phyloP scores from a whole-genome alignment of 2,113 vertebrate species.

The Eupsittula cactorum region DNA sequence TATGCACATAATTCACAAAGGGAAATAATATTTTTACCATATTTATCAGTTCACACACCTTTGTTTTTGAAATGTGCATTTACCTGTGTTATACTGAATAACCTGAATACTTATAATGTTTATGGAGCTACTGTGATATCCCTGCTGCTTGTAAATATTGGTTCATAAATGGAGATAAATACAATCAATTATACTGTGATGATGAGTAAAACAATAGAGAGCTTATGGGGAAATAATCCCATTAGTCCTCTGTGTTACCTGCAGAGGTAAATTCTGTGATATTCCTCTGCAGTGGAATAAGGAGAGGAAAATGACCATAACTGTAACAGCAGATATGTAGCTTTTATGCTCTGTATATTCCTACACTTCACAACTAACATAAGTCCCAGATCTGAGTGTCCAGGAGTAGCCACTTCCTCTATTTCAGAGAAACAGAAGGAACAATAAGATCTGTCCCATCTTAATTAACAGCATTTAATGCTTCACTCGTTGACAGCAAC shows the following conservation, averaged over 20 bases:
- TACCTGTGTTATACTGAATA: background rate
- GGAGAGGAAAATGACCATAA: background rate
- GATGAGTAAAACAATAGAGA: background rate
- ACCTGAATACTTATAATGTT: background rate
- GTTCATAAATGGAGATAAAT: background rate
- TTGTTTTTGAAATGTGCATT: background rate
- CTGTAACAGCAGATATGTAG: background rate
- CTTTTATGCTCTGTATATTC: background rate
- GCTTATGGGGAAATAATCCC: background rate
- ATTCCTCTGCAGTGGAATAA: background rate
- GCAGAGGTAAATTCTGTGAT: background rate
- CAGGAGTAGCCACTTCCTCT: background rate
- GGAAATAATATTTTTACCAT: background rate
- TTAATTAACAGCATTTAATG: background rate
- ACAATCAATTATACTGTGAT: background rate
- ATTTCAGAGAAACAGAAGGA: background rate
- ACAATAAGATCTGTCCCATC: background rate
- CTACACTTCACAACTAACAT: background rate
- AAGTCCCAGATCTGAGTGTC: background rate
- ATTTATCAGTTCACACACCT: background rate
- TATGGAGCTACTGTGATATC: background rate
- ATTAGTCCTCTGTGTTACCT: background rate
- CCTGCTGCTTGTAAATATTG: background rate
- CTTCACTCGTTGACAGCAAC: background rate
- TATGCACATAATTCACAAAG: background rate